A percentile compares a stretch with the other conserved stretches of the same genome.
phyloP scores from a whole-genome alignment of 2,888 invertebrate genomes.

The Noctua janthe region DNA sequence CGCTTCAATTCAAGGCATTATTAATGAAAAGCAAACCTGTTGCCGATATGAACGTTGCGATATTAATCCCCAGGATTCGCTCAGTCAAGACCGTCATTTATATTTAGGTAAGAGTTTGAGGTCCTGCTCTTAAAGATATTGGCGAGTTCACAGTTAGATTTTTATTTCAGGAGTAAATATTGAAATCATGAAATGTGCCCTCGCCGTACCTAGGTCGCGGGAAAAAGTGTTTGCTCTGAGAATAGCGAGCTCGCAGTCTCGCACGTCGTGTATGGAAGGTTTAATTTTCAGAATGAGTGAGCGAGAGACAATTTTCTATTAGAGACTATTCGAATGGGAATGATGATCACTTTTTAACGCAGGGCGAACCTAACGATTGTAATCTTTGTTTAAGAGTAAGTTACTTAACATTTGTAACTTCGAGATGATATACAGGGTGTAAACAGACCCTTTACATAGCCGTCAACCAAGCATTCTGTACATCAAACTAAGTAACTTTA shows the following conservation, averaged over 20 bases:
- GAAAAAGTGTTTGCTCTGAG: background rate
- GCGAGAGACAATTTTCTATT: no score
- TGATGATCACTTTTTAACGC: background rate
- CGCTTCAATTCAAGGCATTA: slow-evolving; percentile 9
- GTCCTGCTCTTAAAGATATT: slow-evolving; percentile 1
- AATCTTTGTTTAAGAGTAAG: background rate
- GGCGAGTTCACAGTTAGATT: background rate
- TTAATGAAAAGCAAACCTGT: slow-evolving; percentile 30
- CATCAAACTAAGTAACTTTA: no score
- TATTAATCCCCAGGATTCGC: slow-evolving; percentile 1
- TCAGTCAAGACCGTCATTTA: background rate
- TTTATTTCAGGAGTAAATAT: background rate
- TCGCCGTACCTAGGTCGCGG: background rate
- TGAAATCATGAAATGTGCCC: background rate
- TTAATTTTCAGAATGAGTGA: no score
- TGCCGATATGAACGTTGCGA: slow-evolving; percentile 3
- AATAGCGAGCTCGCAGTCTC: no score
- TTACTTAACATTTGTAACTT: background rate
- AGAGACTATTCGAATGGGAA: no score
- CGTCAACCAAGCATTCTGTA: no score
- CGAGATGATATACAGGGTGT: no score
- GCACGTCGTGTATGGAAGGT: background rate
- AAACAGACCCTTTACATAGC: no score
- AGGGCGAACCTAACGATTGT: background rate
- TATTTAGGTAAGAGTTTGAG: background rate